These are phyloP conservation scores for Atherinosoma microstoma DNA, from an alignment of 2,797 vertebrate species.

Conservation along the genomic window DNA sequence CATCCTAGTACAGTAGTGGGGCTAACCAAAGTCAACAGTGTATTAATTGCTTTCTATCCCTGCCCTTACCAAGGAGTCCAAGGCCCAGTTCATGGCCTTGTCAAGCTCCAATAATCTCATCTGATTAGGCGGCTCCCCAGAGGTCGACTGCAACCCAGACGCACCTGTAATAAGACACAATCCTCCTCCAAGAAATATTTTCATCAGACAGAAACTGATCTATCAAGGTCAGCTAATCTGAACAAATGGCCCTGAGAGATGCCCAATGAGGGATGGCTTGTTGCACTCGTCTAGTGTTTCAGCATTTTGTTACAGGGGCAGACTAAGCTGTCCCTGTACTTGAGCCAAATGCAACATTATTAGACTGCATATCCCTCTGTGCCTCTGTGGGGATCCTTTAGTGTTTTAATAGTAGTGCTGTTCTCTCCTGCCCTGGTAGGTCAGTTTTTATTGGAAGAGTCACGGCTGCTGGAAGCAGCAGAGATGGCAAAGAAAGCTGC, in stretches of 20 bases:
- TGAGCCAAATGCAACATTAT: constrained; percentile 70
- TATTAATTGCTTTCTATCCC: constrained; percentile 64
- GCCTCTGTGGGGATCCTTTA: constrained; percentile 48
- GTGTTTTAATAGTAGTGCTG: constrained; percentile 52
- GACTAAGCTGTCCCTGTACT: constrained; percentile 32
- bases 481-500: constrained; percentile 98
- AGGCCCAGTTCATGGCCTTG: constrained; percentile 41
- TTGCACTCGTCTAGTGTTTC: constrained; percentile 61
- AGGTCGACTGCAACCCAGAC: constrained; percentile 31
- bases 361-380: constrained; percentile 42
- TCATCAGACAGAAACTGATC: constrained; percentile 46
- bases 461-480: constrained; percentile 93
- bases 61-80: constrained; percentile 41
- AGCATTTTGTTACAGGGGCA: constrained; percentile 50
- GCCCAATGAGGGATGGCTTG: constrained; percentile 47
- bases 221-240: constrained; percentile 64
- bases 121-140: constrained; percentile 32
- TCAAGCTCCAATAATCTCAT: constrained; percentile 26
- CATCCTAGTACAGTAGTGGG: constrained; percentile 51
- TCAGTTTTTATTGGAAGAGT: constrained; percentile 98
- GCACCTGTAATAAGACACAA: constrained; percentile 47
- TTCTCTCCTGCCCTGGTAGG: constrained; percentile 81
- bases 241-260: constrained; percentile 72
- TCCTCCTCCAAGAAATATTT: constrained; percentile 43
- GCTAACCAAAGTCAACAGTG: constrained; percentile 71